A percentile compares a stretch with the other conserved stretches of the same genome.
phyloP scores from a whole-genome alignment of 92 coral and sea anemone genomes.

The Phenganax subtilis region DNA sequence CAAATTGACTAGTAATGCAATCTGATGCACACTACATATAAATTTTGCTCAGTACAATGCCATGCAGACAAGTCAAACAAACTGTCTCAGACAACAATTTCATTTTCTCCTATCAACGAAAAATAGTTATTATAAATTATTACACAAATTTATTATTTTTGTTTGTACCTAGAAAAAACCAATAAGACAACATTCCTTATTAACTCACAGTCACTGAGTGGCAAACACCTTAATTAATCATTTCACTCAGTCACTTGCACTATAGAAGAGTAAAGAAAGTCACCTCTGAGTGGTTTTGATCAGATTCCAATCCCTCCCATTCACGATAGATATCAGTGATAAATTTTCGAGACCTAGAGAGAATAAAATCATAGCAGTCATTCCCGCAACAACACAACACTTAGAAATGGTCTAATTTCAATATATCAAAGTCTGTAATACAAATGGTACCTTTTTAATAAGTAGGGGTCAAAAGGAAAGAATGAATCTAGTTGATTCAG shows the following conservation, averaged over 20 bases:
- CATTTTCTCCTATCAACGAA: no score
- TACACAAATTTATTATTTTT: no score
- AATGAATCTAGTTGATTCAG: conserved; percentile 86
- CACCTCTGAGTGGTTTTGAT: conserved; percentile 45
- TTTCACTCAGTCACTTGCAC: neutral
- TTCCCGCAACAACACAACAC: neutral
- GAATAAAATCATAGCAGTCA: neutral
- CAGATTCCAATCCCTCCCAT: conserved; percentile 77
- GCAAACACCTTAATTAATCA: neutral
- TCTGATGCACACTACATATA: no score
- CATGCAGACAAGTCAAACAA: no score
- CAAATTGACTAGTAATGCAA: no score
- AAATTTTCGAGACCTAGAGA: conserved; percentile 65
- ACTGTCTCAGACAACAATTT: no score
- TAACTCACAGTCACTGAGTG: neutral
- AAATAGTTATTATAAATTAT: no score
- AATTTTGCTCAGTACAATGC: no score
- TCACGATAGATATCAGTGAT: conserved; percentile 67
- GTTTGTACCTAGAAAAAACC: no score
- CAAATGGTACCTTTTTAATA: conserved; percentile 60
- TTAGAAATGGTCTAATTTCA: neutral
- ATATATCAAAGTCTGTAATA: neutral
- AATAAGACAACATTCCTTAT: no score
- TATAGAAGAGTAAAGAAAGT: neutral
- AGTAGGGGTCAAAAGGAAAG: conserved; percentile 94